Evolutionary conservation across 2,888 invertebrate species (phyloP).

Genomic region (Drosophila picticornis): DNA sequence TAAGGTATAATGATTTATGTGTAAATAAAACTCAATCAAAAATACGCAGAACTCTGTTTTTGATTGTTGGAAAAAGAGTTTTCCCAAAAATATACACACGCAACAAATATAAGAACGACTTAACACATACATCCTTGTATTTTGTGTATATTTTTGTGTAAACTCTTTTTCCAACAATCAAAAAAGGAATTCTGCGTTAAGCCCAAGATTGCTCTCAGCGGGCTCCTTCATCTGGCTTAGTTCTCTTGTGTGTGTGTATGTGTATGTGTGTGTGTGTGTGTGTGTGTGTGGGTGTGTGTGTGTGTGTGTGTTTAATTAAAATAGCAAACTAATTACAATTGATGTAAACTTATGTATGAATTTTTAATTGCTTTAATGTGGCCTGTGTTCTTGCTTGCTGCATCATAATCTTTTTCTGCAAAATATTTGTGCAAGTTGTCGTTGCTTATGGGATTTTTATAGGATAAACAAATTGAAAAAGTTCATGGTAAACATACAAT

Average conservation of each 20-base stretch:
- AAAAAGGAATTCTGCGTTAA: slow-evolving; percentile 6
- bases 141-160: slow-evolving; percentile 12
- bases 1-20: slow-evolving; percentile 46
- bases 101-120: no score
- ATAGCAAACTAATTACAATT: slow-evolving; percentile 35
- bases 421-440: slow-evolving; percentile 43
- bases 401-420: slow-evolving; percentile 30
- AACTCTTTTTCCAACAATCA: slow-evolving; percentile 4
- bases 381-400: slow-evolving; percentile 40
- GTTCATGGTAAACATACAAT: not conserved
- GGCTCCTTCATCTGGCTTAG: not conserved
- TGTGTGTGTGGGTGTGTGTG: slow-evolving; percentile 3
- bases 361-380: slow-evolving; percentile 34
- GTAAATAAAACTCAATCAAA: slow-evolving; percentile 52
- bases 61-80: no score
- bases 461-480: not conserved
- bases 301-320: slow-evolving; percentile 44
- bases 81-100: no score
- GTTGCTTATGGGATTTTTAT: not conserved
- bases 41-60: no score
- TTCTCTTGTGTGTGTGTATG: slow-evolving; percentile 3
- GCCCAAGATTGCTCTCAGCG: not conserved
- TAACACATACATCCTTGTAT: no score
- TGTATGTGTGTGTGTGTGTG: slow-evolving; percentile 1
- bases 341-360: slow-evolving; percentile 35